phyloP scores from a whole-genome alignment of 2,113 vertebrate species.

The Hemicordylus capensis region DNA sequence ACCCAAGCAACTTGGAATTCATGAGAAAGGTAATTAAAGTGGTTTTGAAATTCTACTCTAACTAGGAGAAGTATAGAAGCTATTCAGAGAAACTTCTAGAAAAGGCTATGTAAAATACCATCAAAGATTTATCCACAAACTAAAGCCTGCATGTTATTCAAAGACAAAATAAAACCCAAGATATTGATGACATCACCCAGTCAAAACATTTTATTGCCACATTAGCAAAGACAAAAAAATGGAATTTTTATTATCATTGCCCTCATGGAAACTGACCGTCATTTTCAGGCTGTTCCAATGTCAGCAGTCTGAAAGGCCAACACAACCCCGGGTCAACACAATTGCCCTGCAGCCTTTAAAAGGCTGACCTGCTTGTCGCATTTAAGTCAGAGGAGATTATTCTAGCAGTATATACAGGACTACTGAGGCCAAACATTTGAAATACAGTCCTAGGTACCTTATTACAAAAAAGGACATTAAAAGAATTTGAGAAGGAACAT shows the following conservation, averaged over 20 bases:
- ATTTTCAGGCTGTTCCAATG: constrained; percentile 33
- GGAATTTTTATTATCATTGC: constrained; percentile 27
- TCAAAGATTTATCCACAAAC: not conserved
- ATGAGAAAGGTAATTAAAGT: not conserved
- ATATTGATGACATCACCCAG: constrained; percentile 2
- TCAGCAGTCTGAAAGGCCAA: constrained; percentile 40
- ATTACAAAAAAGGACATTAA: constrained; percentile 29
- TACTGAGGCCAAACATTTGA: constrained; percentile 15
- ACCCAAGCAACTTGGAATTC: not conserved
- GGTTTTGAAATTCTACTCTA: not conserved
- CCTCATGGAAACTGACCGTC: constrained; percentile 37
- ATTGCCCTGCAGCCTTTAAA: constrained; percentile 56
- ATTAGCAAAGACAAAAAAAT: constrained; percentile 24
- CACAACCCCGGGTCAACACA: constrained; percentile 40
- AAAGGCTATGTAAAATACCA: not conserved
- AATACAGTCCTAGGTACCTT: constrained; percentile 35
- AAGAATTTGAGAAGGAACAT: constrained; percentile 25
- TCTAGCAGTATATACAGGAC: constrained; percentile 21
- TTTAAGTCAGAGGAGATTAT: constrained; percentile 58
- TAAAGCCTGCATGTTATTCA: not conserved
- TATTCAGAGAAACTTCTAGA: not conserved
- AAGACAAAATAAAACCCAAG: constrained; percentile 1
- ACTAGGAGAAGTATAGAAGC: not conserved
- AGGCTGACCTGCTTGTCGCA: constrained; percentile 61
- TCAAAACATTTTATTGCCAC: constrained; percentile 12